Percentiles rank a stretch among this genome's conserved stretches.
phyloP scores from a whole-genome alignment of 2,888 invertebrate genomes.

The Hydraecia micacea region DNA sequence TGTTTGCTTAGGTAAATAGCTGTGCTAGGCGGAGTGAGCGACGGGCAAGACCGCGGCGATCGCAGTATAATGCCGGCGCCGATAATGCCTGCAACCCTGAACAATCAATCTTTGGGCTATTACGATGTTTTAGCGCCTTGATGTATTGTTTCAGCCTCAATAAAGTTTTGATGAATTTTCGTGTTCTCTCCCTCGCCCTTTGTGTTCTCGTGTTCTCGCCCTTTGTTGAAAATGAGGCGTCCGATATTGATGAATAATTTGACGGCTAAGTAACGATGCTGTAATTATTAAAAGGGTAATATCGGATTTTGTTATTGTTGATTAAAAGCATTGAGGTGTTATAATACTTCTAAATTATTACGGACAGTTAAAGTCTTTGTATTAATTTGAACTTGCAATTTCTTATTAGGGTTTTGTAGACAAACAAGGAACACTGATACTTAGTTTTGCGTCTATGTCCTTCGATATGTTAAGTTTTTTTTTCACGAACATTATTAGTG shows the following conservation, averaged over 20 bases:
- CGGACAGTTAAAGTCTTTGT: slow-evolving; percentile 11
- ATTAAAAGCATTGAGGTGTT: slow-evolving; percentile 53
- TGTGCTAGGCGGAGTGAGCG: slow-evolving; percentile 55
- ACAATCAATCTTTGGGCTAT: slow-evolving; percentile 89
- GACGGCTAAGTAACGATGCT: slow-evolving; percentile 80
- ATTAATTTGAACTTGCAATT: not conserved
- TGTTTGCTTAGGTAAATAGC: slow-evolving; percentile 77
- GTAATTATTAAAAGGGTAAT: slow-evolving; percentile 81
- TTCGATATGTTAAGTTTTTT: not conserved
- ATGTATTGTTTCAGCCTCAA: slow-evolving; percentile 90
- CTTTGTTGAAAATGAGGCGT: slow-evolving; percentile 86
- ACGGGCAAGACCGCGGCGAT: slow-evolving; percentile 66
- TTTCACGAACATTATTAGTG: not conserved
- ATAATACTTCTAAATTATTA: slow-evolving; percentile 42
- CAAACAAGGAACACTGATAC: not conserved
- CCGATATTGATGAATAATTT: slow-evolving; percentile 88
- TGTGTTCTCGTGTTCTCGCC: slow-evolving; percentile 78
- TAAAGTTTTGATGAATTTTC: slow-evolving; percentile 90
- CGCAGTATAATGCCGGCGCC: slow-evolving; percentile 77
- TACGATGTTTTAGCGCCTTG: slow-evolving; percentile 89
- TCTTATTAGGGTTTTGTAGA: not conserved
- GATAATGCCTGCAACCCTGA: slow-evolving; percentile 83
- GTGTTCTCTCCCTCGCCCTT: slow-evolving; percentile 83
- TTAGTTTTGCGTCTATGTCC: not conserved
- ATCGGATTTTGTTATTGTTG: slow-evolving; percentile 69